A percentile compares a stretch with the other conserved stretches of the same genome.
Evolutionary conservation across 2,113 vertebrate species (phyloP).

Genomic region (Gopherus evgoodei): DNA sequence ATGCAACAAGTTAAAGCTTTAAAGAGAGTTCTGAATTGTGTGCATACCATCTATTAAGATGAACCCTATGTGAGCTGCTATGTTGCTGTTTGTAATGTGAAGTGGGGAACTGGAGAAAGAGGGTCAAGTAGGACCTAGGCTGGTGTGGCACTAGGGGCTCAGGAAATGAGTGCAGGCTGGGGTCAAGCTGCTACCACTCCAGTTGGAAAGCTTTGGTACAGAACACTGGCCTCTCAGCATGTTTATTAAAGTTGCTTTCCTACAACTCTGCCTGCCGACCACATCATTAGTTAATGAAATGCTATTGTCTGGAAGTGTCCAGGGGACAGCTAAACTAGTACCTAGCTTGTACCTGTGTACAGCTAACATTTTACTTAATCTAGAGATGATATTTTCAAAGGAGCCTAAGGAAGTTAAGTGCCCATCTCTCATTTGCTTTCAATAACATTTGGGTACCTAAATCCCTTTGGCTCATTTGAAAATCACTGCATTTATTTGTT

Average conservation of each 20-base stretch:
- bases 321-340: neutral
- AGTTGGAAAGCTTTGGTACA: fast-evolving
- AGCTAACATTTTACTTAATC: neutral
- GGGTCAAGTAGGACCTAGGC: neutral
- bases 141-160: neutral
- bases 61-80: neutral
- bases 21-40: fast-evolving
- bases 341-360: neutral
- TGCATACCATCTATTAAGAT: neutral
- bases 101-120: fast-evolving
- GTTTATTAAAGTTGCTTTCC: neutral
- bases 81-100: neutral
- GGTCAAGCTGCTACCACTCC: neutral
- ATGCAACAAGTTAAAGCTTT: neutral
- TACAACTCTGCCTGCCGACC: neutral
- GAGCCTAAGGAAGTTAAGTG: neutral
- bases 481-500: neutral
- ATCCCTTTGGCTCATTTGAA: neutral
- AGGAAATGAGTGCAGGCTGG: neutral
- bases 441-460: neutral
- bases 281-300: neutral
- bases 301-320: neutral
- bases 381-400: neutral
- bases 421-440: neutral
- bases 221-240: neutral